These are phyloP conservation scores for Spinibarbus caldwelli DNA, from an alignment of 2,797 vertebrate genomes.

Conservation along the genomic window DNA sequence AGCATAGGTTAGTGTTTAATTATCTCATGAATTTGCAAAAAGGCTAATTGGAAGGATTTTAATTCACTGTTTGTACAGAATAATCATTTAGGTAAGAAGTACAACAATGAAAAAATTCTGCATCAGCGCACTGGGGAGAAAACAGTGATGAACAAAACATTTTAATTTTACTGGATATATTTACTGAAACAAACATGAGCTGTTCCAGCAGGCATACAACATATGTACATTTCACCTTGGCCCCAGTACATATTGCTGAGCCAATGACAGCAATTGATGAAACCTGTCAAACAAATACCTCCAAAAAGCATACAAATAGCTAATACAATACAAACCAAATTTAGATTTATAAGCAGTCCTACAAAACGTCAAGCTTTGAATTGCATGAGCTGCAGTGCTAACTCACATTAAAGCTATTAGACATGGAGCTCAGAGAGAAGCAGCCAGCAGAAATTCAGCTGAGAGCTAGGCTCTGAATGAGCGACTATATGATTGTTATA, in stretches of 20 bases:
- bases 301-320: neutral
- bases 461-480: neutral
- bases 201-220: neutral
- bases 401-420: slow-evolving; percentile 9
- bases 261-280: neutral
- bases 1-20: slow-evolving; percentile 62
- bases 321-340: neutral
- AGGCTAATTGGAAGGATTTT: slow-evolving; percentile 53
- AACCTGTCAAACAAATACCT: neutral
- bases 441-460: slow-evolving; percentile 25
- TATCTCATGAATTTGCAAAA: slow-evolving; percentile 56
- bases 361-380: neutral
- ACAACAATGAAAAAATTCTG: slow-evolving; percentile 26
- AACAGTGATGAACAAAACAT: slow-evolving; percentile 1
- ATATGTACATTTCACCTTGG: neutral
- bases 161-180: neutral
- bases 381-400: neutral
- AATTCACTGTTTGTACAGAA: slow-evolving; percentile 55
- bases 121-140: slow-evolving; percentile 8
- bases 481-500: slow-evolving; percentile 28
- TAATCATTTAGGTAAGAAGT: slow-evolving; percentile 25
- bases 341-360: neutral
- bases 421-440: slow-evolving; percentile 1
- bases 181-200: slow-evolving; percentile 7
- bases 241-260: neutral